Base-by-base conservation (phyloP, 2,888 invertebrate genomes). In the Adelognathus sp. region DNA sequence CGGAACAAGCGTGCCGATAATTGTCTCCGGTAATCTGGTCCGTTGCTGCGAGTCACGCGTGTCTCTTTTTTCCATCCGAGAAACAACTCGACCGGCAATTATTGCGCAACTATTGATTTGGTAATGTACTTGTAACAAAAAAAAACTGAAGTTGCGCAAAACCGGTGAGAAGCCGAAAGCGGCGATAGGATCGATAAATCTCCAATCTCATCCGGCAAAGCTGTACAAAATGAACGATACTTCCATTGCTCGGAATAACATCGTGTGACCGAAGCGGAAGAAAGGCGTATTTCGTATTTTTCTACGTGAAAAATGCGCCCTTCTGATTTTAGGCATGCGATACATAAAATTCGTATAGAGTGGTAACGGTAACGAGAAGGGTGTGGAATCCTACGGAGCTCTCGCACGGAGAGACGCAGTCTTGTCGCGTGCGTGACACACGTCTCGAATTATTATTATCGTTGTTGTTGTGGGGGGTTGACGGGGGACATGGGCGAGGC, bases 381-480 rank as follows among this genome's bases (percentile, higher is more conserved):
- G 56, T 58, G 73, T 66, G 63, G 21, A 63, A 52, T 76, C 44
- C 69, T 54, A n/a, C n/a, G n/a, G n/a, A n/a, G n/a, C 73, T 36
- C 18, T 29, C 27, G 33, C 31, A 41, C 31, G 39, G 18, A 41
- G 18, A 60, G 41, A 36, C 44, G 52, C 36, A n/a, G 27, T 81
- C 66, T 63, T 66, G 46, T 70, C n/a, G 64, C 50, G 76, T 70
- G 76, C 64, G 69, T 76, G 79, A 76, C 76, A 79, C 79, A 70
- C 81, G 79, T 71, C 73, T 79, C 72, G 79, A 81, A 70, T 81
- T 70, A 79, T 76, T 73, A 81, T 81, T 76, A 81, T 79, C 73
- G 67, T 64, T 69, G 58, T 11, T 18, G n/a, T 18, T 9, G n/a
- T 4, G 58, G 16, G 31, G 14, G 31, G n/a, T n/a, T n/a, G 21